phyloP scores from a whole-genome alignment of 2,888 invertebrate genomes.

The Eucriotettix oculatus region DNA sequence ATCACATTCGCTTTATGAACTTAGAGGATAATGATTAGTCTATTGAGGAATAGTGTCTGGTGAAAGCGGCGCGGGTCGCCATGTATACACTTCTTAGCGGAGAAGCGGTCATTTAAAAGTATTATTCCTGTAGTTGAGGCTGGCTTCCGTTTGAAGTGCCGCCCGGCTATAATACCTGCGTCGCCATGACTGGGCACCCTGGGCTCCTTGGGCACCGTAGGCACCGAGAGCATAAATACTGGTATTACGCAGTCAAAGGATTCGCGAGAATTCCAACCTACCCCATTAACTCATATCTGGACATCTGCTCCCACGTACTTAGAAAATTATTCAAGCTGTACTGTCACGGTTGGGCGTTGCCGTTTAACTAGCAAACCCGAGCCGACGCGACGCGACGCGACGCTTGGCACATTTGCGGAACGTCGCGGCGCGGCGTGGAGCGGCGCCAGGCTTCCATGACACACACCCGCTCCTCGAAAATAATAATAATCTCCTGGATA shows the following conservation, averaged over 20 bases:
- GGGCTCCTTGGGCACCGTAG: no score
- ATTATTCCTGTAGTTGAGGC: neutral
- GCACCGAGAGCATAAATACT: neutral
- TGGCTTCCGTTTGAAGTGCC: neutral
- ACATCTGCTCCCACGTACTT: no score
- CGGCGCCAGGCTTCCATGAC: no score
- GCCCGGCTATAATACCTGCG: neutral
- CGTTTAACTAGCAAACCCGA: no score
- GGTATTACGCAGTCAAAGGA: neutral
- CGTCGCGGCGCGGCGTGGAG: no score
- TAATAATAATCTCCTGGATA: no score
- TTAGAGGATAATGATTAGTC: neutral
- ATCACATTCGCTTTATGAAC: neutral
- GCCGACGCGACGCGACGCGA: no score
- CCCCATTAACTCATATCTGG: neutral
- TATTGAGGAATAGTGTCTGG: neutral
- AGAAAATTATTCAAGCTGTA: no score
- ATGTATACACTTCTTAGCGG: neutral
- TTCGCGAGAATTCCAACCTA: neutral
- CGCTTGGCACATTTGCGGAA: no score
- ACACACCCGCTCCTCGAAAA: no score
- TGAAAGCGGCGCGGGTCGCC: neutral
- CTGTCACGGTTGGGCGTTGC: no score
- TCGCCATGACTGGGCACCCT: no score
- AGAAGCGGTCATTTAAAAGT: neutral